phyloP scores from a whole-genome alignment of 2,113 vertebrate genomes.

The Casuarius casuarius region DNA sequence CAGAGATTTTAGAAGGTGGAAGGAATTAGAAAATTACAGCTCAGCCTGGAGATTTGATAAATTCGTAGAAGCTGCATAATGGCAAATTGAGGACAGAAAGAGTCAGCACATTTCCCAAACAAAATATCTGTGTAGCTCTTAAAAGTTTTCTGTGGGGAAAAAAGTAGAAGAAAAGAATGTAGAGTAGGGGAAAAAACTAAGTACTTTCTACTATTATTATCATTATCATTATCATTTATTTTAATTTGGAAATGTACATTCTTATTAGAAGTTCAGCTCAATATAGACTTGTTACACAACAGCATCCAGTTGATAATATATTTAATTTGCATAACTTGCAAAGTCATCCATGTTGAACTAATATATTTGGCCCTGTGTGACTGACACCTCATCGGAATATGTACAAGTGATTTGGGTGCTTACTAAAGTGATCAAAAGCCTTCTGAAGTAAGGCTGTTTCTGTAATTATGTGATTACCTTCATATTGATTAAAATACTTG shows the following conservation, averaged over 20 bases:
- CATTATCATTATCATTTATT: not conserved
- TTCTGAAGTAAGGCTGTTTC: not conserved
- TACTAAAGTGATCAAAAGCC: not conserved
- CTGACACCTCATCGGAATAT: not conserved
- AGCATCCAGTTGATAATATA: not conserved
- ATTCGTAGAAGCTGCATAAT: not conserved
- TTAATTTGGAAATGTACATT: not conserved
- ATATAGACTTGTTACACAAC: not conserved
- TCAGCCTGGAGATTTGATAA: not conserved
- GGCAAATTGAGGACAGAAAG: not conserved
- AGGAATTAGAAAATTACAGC: not conserved
- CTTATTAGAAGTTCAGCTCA: not conserved
- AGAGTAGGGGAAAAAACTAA: not conserved
- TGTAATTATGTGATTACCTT: not conserved
- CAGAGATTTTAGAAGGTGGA: not conserved
- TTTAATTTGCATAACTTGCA: not conserved
- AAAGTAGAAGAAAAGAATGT: not conserved
- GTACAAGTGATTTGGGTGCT: not conserved
- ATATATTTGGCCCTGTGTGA: not conserved
- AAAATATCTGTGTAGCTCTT: not conserved
- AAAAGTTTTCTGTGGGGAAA: not conserved
- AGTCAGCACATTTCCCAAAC: not conserved
- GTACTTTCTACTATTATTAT: not conserved
- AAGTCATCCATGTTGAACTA: not conserved
- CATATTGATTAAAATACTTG: not conserved